Evolutionary conservation across 2,797 vertebrate species (phyloP), one percentile per base, ranked within the genome.

Genomic region (Mus caroli): DNA sequence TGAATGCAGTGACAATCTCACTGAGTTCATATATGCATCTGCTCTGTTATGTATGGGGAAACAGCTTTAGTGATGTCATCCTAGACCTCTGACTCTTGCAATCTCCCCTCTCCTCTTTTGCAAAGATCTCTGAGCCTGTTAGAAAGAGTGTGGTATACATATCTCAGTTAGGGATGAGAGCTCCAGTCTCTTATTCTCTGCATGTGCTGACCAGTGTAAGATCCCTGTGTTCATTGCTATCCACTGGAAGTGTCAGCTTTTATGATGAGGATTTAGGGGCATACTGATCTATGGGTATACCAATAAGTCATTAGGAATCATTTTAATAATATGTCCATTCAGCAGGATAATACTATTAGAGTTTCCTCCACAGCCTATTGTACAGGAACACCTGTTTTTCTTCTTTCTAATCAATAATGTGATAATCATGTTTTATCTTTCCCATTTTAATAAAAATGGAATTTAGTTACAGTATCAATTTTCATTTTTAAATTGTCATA

Each of bases 401-500:
- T 67, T 64, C 69, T 78, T 64, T 94, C 62, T 89, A 90, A n/a
- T 43, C 73, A 95, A 96, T 97, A 88, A 90, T 89, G 58, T 86
- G 54, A 91, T 69, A 93, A 93, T 77, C 83, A 67, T 10, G 46
- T 69, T 94, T 97, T 90, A 90, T 88, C 62, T 95, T 95, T 94
- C 94, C 54, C 56, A 92, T 95, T 93, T 96, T 88, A 95, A 92
- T 90, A 79, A 75, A 97, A 94, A 71, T 60, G 4, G 17, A 82
- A 91, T 80, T 8, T 80, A 69, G 94, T 94, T 94, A 82, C 37
- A 92, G 78, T 79, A 79, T 97, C 96, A 92, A 88, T 97, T 95
- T 97, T 14, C 50, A 88, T 91, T 96, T 96, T 96, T 92, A 76
- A 96, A 92, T 76, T 96, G 92, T 83, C 15, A 40, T 50, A 83